Conservation (phyloP, 2,113 vertebrate species). For the Psittacara wagleri region DNA sequence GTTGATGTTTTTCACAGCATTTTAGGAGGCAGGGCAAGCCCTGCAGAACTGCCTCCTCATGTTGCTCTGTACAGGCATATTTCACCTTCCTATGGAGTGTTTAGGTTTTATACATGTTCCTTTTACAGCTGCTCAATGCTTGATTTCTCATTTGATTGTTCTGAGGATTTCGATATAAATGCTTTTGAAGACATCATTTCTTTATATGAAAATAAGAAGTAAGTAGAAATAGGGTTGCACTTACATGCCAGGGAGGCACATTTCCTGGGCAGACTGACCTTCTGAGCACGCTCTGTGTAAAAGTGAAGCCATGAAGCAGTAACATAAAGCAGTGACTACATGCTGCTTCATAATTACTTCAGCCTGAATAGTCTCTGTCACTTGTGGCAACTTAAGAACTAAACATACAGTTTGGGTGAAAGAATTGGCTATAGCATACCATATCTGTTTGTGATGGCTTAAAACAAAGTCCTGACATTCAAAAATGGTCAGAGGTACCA, state of each 20-base stretch:
- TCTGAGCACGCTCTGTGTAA: background rate
- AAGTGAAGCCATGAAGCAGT: background rate
- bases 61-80: background rate
- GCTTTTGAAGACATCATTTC: constrained; percentile 98
- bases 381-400: background rate
- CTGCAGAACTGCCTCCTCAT: background rate
- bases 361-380: background rate
- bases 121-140: constrained; percentile 94
- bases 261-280: constrained; percentile 7
- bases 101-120: constrained; percentile 66
- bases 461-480: background rate
- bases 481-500: background rate
- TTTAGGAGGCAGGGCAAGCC: background rate
- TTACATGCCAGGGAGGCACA: constrained; percentile 69
- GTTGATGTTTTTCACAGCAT: background rate
- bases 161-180: constrained; percentile 95
- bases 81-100: background rate
- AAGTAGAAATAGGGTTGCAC: constrained; percentile 77
- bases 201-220: constrained; percentile 98
- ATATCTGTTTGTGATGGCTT: background rate
- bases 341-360: background rate
- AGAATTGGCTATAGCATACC: background rate
- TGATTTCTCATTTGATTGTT: constrained; percentile 98
- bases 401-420: background rate
- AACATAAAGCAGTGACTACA: background rate